Evolutionary conservation across 2,797 vertebrate species (phyloP), one percentile per base, ranked within the genome.

Genomic region (Acipenser transmontanus): DNA sequence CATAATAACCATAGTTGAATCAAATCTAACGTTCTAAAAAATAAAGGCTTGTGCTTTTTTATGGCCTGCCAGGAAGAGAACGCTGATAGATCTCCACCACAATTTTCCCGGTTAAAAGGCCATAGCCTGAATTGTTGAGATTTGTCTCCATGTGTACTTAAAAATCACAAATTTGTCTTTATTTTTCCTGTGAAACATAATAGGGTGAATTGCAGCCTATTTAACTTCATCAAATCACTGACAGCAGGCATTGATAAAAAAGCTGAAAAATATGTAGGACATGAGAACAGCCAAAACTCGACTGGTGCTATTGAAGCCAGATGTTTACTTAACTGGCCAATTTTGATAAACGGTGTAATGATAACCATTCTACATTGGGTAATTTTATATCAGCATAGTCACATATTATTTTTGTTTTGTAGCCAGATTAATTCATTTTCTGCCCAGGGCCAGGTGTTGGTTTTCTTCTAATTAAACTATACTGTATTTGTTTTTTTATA

Each of bases 141-240:
- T 34, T 34, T 34, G 20, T 47, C 61, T 49, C 61, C n/a, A 47
- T 34, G 8, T 7, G 6, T 11, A 66, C 8, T 13, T 48, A 59
- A 34, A 48, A 66, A 82, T 85, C 83, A 87, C 51, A 68, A 65
- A 56, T 6, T 64, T 64, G 56, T 63, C 64, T 70, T 64, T 11
- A 52, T 77, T 77, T 71, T 62, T 72, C 80, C 77, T 76, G 64
- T 66, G 77, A 85, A 87, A 87, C 81, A 83, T 85, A 81, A 81
- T 78, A 81, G 81, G 85, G 78, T 76, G 83, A 90, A 89, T 77
- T 82, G 77, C 78, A 83, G 74, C 85, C 84, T 79, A 88, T 90
- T 90, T 87, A 92, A 83, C 81, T 87, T 92, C 77, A 81, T 91
- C 85, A 92, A 90, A 88, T 90, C 82, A 83, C 83, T 85, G 85